Conservation (phyloP, 2,888 invertebrate genomes). For the Amorpha juglandis region DNA sequence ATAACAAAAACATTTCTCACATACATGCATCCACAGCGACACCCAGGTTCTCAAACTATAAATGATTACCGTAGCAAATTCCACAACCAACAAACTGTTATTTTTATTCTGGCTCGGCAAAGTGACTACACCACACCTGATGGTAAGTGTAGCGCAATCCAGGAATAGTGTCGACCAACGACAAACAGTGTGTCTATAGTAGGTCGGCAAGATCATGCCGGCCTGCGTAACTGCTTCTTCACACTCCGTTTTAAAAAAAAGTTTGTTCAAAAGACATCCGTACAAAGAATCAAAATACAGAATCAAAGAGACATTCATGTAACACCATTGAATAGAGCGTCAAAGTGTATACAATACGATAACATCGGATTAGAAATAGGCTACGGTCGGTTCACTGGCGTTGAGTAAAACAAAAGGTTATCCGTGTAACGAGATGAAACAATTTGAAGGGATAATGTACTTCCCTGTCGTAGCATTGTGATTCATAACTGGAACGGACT, state of each 20-base stretch:
- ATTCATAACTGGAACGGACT: conserved; percentile 17
- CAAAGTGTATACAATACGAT: conserved; percentile 27
- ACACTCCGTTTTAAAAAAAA: too few relatives aligned
- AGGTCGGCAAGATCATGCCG: too few relatives aligned
- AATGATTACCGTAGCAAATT: too few relatives aligned
- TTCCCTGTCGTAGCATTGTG: conserved; percentile 18
- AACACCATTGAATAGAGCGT: conserved; percentile 24
- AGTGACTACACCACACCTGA: too few relatives aligned
- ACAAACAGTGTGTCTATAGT: too few relatives aligned
- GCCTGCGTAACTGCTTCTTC: too few relatives aligned
- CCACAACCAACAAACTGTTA: neutral
- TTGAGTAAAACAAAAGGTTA: conserved; percentile 38
- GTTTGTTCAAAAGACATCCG: neutral
- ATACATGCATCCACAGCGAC: too few relatives aligned
- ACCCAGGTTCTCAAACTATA: too few relatives aligned
- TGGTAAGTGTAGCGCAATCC: too few relatives aligned
- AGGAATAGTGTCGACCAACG: too few relatives aligned
- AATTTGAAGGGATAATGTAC: conserved; percentile 32
- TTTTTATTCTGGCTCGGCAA: too few relatives aligned
- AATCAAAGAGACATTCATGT: conserved; percentile 18
- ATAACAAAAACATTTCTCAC: too few relatives aligned
- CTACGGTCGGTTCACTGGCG: conserved; percentile 10
- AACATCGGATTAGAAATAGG: conserved; percentile 31
- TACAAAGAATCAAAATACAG: conserved; percentile 12
- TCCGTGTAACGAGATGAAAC: conserved; percentile 33